A percentile compares a stretch with the other conserved stretches of the same genome.
Conservation (phyloP, 2,888 invertebrate species). For the Nowickia ferox region DNA sequence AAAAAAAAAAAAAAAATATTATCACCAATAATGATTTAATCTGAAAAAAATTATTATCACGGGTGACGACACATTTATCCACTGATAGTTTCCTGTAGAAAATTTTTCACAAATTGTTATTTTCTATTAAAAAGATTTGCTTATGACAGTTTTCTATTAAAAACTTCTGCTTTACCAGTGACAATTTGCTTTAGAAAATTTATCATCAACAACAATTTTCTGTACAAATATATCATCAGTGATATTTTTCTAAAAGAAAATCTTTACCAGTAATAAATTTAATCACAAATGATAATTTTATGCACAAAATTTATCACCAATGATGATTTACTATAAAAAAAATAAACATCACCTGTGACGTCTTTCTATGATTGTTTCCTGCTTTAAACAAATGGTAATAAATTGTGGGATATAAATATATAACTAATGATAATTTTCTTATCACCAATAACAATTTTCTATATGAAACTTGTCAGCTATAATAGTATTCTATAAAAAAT, state of each 20-base stretch:
- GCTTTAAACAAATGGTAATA: background rate
- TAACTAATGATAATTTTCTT: background rate
- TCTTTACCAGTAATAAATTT: background rate
- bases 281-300: background rate
- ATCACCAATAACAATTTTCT: too few relatives aligned
- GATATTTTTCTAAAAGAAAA: background rate
- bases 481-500: too few relatives aligned
- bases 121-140: background rate
- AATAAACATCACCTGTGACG: too few relatives aligned
- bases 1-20: too few relatives aligned
- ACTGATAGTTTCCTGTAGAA: background rate
- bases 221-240: background rate
- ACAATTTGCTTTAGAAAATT: too few relatives aligned
- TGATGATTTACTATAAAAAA: too few relatives aligned
- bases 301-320: background rate
- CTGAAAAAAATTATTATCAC: too few relatives aligned
- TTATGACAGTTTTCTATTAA: background rate
- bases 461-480: too few relatives aligned
- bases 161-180: background rate
- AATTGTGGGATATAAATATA: too few relatives aligned
- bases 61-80: too few relatives aligned
- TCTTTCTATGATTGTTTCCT: background rate
- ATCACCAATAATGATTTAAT: too few relatives aligned
- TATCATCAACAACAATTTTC: background rate
- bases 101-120: background rate